A percentile compares a stretch with the other conserved stretches of the same genome.
These are phyloP conservation scores for Holothuria scabra DNA, from an alignment of 53 echinoderm and acorn worm species.

Conservation along the genomic window DNA sequence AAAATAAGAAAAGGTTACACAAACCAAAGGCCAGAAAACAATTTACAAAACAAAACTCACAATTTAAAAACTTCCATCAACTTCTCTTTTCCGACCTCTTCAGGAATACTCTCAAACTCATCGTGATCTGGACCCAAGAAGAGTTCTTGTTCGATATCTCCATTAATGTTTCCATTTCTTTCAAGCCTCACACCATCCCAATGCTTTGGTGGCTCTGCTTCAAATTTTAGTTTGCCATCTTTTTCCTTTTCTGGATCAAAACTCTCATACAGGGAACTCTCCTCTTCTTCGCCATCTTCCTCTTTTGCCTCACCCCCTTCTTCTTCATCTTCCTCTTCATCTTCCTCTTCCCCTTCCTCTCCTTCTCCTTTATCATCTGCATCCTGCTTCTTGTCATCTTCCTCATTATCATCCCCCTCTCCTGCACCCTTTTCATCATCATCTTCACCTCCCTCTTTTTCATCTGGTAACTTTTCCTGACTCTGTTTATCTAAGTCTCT, in stretches of 20 bases:
- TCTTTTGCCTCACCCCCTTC: neutral
- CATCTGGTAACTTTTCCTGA: neutral
- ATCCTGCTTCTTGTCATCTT: neutral
- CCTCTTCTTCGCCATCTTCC: neutral
- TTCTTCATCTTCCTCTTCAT: neutral
- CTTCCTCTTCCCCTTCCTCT: neutral
- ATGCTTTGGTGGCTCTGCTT: slow-evolving; percentile 83
- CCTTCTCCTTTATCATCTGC: neutral
- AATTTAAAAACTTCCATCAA: slow-evolving; percentile 81
- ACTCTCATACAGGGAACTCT: slow-evolving; percentile 31
- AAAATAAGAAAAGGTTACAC: too few relatives aligned
- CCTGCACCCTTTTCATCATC: neutral
- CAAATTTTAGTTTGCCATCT: slow-evolving; percentile 25
- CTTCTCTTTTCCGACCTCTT: slow-evolving; percentile 76
- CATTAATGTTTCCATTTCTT: slow-evolving; percentile 85
- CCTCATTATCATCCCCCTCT: neutral
- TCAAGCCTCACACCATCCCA: slow-evolving; percentile 90
- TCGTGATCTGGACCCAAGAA: slow-evolving; percentile 94
- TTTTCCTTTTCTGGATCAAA: slow-evolving; percentile 9
- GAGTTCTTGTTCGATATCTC: slow-evolving; percentile 86
- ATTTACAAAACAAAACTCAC: slow-evolving; percentile 58
- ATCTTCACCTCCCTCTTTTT: slow-evolving; percentile 2
- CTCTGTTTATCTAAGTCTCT: neutral
- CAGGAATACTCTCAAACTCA: slow-evolving; percentile 82
- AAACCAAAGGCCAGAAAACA: too few relatives aligned